phyloP scores from a whole-genome alignment of 2,113 vertebrate genomes.

The Ceyx melanurus region DNA sequence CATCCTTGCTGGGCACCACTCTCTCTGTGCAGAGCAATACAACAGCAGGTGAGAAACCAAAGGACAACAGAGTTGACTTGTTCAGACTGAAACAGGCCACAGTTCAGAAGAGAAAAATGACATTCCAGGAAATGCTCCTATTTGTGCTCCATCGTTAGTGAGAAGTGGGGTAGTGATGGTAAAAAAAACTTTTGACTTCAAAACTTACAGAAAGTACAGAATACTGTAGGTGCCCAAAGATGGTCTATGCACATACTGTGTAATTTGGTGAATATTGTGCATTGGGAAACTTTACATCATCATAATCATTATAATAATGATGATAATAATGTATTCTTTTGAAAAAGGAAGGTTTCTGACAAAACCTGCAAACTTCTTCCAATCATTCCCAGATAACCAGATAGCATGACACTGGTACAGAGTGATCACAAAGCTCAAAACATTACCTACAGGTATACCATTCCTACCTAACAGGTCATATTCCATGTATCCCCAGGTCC shows the following conservation, averaged over 20 bases:
- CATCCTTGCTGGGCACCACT: background rate
- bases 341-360: background rate
- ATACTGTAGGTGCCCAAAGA: background rate
- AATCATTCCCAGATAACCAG: background rate
- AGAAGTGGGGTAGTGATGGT: background rate
- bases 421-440: background rate
- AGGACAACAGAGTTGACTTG: background rate
- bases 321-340: background rate
- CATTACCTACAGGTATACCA: background rate
- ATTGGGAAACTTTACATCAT: background rate
- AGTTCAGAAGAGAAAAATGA: background rate
- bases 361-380: background rate
- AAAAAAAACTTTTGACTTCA: background rate
- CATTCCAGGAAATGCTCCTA: background rate
- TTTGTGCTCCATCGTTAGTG: background rate
- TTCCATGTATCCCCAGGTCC: background rate
- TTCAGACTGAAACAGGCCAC: background rate
- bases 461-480: background rate
- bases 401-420: background rate
- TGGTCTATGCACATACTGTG: background rate
- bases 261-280: background rate
- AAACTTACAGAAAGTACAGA: background rate
- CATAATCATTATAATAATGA: background rate
- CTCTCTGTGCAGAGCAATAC: background rate
- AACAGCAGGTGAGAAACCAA: background rate